These are phyloP conservation scores for Neotoxoptera formosana DNA, from an alignment of 1,140 invertebrate species.

Conservation along the genomic window DNA sequence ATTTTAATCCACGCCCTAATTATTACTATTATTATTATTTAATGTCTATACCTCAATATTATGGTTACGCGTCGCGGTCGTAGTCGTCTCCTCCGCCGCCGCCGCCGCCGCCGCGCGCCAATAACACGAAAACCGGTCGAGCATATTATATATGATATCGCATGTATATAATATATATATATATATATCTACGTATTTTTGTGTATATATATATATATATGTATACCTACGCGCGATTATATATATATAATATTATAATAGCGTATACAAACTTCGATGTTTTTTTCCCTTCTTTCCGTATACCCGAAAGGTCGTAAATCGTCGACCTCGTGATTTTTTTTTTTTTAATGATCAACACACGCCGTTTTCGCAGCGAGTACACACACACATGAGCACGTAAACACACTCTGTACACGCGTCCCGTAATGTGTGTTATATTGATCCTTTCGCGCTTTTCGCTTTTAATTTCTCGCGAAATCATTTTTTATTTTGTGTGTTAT, in stretches of 20 bases:
- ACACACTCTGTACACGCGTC: background rate
- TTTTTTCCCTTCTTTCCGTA: background rate
- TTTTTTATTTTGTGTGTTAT: too few species aligned
- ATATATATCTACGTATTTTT: too few species aligned
- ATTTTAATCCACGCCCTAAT: background rate
- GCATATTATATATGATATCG: background rate
- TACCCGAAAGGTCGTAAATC: slow-evolving; percentile 1
- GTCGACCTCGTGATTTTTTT: slow-evolving; percentile 5
- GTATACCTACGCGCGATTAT: too few species aligned
- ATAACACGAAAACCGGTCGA: slow-evolving; percentile 25
- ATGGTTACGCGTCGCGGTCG: background rate
- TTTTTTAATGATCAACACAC: slow-evolving; percentile 13
- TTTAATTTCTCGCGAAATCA: background rate
- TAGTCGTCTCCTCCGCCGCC: background rate
- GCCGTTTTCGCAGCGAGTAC: background rate
- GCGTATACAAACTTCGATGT: background rate
- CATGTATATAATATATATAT: background rate
- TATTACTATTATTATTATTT: background rate
- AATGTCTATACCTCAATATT: background rate
- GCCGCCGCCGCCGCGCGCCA: background rate
- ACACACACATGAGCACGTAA: background rate
- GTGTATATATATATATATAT: background rate
- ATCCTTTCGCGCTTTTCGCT: background rate
- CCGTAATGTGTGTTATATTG: background rate
- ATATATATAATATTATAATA: background rate